Percentiles rank a stretch among this genome's conserved stretches.
Conservation (phyloP, 1,140 invertebrate genomes). For the Hylyphantes graminicola region DNA sequence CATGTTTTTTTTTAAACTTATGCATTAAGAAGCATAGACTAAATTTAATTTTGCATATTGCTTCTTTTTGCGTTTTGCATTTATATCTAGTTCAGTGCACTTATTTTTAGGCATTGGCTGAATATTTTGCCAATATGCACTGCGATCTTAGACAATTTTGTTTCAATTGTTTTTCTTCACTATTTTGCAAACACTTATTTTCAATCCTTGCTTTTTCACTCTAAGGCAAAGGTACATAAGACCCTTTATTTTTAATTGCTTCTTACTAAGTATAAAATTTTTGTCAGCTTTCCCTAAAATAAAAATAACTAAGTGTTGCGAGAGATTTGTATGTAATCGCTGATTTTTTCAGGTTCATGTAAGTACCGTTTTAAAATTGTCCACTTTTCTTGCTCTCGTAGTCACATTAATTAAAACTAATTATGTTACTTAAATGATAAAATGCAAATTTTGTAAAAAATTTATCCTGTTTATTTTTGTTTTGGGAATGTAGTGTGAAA, state of each 20-base stretch:
- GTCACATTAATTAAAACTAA: too few species aligned
- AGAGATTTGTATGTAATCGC: too few species aligned
- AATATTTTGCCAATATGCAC: constrained; percentile 1
- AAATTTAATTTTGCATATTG: background rate
- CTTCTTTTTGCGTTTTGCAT: background rate
- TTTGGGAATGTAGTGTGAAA: too few species aligned
- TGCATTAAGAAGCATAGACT: background rate
- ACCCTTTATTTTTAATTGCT: background rate
- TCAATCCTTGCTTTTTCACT: background rate
- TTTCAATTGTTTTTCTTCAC: background rate
- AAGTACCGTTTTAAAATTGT: constrained; percentile 36
- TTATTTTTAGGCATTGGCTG: background rate
- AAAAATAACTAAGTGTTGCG: too few species aligned
- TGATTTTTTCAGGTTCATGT: constrained; percentile 55
- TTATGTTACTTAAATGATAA: too few species aligned
- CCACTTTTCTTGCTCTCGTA: too few species aligned
- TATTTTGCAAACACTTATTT: background rate
- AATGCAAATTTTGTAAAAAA: too few species aligned
- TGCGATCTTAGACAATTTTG: background rate
- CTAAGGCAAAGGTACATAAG: constrained; percentile 21
- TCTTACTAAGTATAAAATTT: background rate
- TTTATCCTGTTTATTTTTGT: too few species aligned
- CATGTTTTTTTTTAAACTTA: too few species aligned
- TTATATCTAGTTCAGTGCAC: background rate
- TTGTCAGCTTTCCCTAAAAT: too few species aligned